Evolutionary conservation across 2,113 vertebrate species (phyloP).

Genomic region (Atherinomorus stipes): DNA sequence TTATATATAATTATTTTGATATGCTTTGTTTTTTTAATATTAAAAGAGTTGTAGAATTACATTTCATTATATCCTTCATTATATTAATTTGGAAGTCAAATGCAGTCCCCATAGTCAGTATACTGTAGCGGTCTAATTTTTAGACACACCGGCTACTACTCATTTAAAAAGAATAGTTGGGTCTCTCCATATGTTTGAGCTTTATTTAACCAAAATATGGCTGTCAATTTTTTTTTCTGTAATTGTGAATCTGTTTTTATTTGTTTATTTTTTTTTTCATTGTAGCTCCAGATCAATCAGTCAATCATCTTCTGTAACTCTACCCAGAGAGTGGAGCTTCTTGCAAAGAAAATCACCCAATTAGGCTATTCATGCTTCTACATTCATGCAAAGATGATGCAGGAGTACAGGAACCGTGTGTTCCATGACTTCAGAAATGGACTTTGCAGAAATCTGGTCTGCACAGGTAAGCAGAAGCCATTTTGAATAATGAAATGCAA

Average conservation of each 20-base stretch:
- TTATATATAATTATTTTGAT: too few relatives aligned
- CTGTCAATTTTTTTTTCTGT: too few relatives aligned
- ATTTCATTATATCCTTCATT: too few relatives aligned
- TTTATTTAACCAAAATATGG: background rate
- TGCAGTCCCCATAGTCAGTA: too few relatives aligned
- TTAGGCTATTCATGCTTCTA: slow-evolving; percentile 83
- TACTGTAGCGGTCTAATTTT: too few relatives aligned
- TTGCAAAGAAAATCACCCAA: slow-evolving; percentile 83
- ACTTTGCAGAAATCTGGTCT: slow-evolving; percentile 81
- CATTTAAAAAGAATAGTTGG: background rate
- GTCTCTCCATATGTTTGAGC: background rate
- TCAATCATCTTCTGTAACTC: slow-evolving; percentile 84
- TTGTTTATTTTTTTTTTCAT: too few relatives aligned
- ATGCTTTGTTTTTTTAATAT: too few relatives aligned
- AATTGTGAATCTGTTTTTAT: background rate
- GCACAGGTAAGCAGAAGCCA: slow-evolving; percentile 69
- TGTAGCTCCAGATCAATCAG: slow-evolving; percentile 83
- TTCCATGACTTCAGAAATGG: slow-evolving; percentile 81
- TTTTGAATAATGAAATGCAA: background rate
- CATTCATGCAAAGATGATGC: slow-evolving; percentile 84
- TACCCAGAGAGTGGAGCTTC: slow-evolving; percentile 80
- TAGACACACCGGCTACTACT: too few relatives aligned
- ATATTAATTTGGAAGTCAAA: too few relatives aligned
- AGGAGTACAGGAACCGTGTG: slow-evolving; percentile 75
- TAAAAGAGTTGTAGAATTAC: too few relatives aligned